These are phyloP conservation scores for Riparia riparia DNA, from an alignment of 2,113 vertebrate species.

Conservation along the genomic window DNA sequence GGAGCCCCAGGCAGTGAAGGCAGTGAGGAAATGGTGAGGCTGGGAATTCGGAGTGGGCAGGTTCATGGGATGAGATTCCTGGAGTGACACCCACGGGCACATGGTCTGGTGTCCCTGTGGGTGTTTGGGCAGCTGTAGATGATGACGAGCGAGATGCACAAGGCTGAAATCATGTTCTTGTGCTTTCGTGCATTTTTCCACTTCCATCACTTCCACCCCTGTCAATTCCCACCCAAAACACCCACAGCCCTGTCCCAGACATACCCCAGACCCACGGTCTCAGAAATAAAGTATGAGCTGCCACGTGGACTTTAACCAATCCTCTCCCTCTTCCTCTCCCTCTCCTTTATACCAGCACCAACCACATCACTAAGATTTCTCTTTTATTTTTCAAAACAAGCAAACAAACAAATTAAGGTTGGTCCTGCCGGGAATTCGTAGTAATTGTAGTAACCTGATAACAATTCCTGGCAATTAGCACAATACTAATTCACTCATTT, in stretches of 20 bases:
- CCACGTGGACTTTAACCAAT: not conserved
- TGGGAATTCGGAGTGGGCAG: not conserved
- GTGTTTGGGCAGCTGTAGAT: not conserved
- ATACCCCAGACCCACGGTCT: not conserved
- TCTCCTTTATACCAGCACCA: not conserved
- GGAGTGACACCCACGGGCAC: not conserved
- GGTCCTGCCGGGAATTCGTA: slow-evolving; percentile 64
- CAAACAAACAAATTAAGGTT: not conserved
- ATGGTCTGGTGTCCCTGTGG: fast-evolving
- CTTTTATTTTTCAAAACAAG: slow-evolving; percentile 34
- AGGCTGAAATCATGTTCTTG: not conserved
- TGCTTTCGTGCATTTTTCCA: not conserved
- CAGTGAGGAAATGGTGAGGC: not conserved
- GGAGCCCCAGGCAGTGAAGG: not conserved
- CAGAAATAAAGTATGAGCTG: not conserved
- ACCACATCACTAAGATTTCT: slow-evolving; percentile 49
- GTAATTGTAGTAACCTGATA: slow-evolving; percentile 75
- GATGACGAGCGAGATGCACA: not conserved
- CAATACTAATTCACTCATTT: slow-evolving; percentile 79
- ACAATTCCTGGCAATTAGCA: slow-evolving; percentile 72
- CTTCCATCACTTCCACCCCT: not conserved
- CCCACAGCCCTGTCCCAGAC: not conserved
- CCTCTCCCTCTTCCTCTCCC: not conserved
- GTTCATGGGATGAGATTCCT: not conserved
- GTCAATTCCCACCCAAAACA: not conserved